phyloP scores from a whole-genome alignment of 1,140 invertebrate genomes.

The Euwallacea similis region DNA sequence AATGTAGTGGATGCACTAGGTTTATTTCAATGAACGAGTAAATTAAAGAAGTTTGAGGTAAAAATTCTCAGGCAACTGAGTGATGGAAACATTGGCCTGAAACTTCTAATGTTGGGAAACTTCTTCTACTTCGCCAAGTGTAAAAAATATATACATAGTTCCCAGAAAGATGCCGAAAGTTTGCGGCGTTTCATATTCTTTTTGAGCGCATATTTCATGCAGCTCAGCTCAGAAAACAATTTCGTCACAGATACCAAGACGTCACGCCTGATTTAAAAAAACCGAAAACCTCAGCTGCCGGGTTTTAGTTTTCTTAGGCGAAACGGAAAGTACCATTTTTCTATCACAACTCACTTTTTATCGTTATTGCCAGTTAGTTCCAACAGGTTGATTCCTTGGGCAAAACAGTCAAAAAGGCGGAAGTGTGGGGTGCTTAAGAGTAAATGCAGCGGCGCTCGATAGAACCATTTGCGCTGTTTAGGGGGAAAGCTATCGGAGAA shows the following conservation, averaged over 20 bases:
- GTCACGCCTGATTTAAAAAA: too few species aligned
- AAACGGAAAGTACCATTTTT: too few species aligned
- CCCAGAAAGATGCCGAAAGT: neutral
- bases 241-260: neutral
- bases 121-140: conserved; percentile 4
- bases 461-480: too few species aligned
- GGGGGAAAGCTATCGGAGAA: neutral
- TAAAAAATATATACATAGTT: conserved; percentile 19
- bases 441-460: too few species aligned
- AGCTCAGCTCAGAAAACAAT: neutral
- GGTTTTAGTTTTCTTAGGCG: too few species aligned
- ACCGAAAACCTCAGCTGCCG: too few species aligned
- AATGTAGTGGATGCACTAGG: conserved; percentile 16
- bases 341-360: too few species aligned
- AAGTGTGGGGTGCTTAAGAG: too few species aligned
- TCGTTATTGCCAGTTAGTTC: too few species aligned
- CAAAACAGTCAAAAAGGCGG: too few species aligned
- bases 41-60: conserved; percentile 13
- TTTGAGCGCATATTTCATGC: neutral
- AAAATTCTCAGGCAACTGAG: conserved; percentile 17
- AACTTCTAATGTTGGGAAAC: conserved; percentile 13
- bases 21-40: conserved; percentile 18
- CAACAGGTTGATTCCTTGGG: too few species aligned
- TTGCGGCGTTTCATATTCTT: conserved; percentile 1
- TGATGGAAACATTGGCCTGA: conserved; percentile 12